Conservation (phyloP, 1,140 invertebrate genomes). For the Cherax destructor region DNA sequence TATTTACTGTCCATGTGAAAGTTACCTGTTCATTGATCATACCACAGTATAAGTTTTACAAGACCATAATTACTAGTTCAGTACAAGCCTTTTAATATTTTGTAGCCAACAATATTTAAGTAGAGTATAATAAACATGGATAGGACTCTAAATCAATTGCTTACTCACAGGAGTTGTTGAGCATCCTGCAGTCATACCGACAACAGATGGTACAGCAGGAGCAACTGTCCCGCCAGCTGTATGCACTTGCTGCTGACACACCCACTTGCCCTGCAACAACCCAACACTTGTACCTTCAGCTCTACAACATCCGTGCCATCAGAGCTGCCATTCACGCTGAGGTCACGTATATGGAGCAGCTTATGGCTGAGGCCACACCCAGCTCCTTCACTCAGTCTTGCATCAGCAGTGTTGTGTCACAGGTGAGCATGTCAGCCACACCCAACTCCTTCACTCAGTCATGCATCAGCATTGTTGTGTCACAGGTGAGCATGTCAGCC, state of each 20-base stretch:
- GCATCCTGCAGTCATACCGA: constrained; percentile 33
- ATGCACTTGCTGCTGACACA: constrained; percentile 18
- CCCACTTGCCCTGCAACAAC: neutral
- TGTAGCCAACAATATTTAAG: too few species aligned
- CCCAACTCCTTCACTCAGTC: constrained; percentile 16
- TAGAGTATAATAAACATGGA: too few species aligned
- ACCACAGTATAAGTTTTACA: too few species aligned
- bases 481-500: constrained; percentile 29
- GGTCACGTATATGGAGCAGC: constrained; percentile 40
- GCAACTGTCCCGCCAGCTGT: constrained; percentile 32
- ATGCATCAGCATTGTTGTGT: constrained; percentile 32
- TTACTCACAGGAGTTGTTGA: constrained; percentile 8
- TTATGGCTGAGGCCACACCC: constrained; percentile 9
- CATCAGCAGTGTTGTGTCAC: constrained; percentile 23
- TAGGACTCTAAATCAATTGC: too few species aligned
- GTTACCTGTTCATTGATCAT: too few species aligned
- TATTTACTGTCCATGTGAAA: too few species aligned
- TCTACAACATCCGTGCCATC: constrained; percentile 43
- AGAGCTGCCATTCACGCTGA: constrained; percentile 40
- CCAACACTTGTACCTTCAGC: constrained; percentile 6
- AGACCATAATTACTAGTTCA: too few species aligned
- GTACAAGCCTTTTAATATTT: too few species aligned
- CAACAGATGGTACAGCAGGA: constrained; percentile 47
- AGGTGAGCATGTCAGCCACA: constrained; percentile 29
- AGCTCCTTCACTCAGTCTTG: constrained; percentile 21